Evolutionary conservation across 2,113 vertebrate species (phyloP), one percentile per base, ranked within the genome.

Genomic region (Sapajus apella): DNA sequence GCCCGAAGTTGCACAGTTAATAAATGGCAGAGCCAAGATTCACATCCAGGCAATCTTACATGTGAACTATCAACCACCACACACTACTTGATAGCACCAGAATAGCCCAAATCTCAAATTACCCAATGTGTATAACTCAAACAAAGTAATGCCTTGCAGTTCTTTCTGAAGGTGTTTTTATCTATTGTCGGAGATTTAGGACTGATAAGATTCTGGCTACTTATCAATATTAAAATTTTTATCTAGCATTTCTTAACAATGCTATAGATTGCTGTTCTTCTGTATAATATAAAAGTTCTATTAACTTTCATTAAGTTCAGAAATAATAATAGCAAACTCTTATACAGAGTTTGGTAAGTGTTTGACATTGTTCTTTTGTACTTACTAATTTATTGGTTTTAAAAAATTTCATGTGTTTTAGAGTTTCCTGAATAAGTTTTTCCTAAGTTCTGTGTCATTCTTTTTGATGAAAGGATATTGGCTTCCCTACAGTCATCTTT

Each of bases 291-390:
- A 80, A 66, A 37, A 81, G 13, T 79, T 90, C 37, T 30, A 35
- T 79, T 79, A 52, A 47, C 58, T 68, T 87, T 93, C 21, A 79
- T 88, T 94, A 88, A 80, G 75, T 79, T 89, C 43, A 89, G 27
- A 83, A 61, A 83, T 61, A 73, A 70, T 30, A 87, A n/a, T 82
- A 89, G n/a, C 27, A 64, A 52, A 40, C 10, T 94, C 21, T 61
- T 76, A 16, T 55, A 52, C 2, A 84, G 27, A 82, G 23, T 90
- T 75, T 47, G 27, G 17, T 75, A 88, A 68, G 20, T 91, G 43
- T 2, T 61, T 94, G 58, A 7, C 50, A 73, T 92, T n/a, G 43
- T 89, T 89, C 55, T 86, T 10, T 87, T 68, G 27, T 23, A 21
- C 70, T 84, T 77, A 64, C 58, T 23, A 75, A 88, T 18, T 32